phyloP scores from a whole-genome alignment of 2,113 vertebrate genomes.

The Caracal caracal region DNA sequence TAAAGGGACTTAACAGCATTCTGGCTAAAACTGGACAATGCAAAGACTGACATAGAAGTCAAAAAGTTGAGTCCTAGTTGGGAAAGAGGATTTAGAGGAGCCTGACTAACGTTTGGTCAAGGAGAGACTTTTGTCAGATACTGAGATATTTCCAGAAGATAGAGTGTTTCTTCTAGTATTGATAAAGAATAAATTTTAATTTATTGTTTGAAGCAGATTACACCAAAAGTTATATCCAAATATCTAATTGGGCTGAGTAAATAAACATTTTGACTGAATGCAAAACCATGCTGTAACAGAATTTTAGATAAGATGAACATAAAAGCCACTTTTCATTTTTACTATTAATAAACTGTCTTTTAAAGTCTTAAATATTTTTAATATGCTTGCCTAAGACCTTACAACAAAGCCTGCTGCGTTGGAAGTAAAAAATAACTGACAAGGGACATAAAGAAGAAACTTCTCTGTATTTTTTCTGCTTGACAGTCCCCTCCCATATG shows the following conservation, averaged over 20 bases:
- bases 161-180: neutral
- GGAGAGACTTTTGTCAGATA: neutral
- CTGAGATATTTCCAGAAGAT: neutral
- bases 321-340: neutral
- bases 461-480: constrained; percentile 2
- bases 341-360: neutral
- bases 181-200: neutral
- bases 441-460: neutral
- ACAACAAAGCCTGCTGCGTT: neutral
- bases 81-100: neutral
- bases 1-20: neutral
- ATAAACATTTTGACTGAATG: neutral
- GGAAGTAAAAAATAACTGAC: constrained; percentile 27
- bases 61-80: neutral
- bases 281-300: neutral
- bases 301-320: neutral
- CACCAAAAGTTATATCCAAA: neutral
- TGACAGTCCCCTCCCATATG: neutral
- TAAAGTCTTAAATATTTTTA: neutral
- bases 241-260: neutral
- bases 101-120: neutral
- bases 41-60: neutral
- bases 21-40: neutral
- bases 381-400: neutral
- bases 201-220: neutral